Evolutionary conservation across 1,140 invertebrate species (phyloP).

Genomic region (Anastrepha obliqua): DNA sequence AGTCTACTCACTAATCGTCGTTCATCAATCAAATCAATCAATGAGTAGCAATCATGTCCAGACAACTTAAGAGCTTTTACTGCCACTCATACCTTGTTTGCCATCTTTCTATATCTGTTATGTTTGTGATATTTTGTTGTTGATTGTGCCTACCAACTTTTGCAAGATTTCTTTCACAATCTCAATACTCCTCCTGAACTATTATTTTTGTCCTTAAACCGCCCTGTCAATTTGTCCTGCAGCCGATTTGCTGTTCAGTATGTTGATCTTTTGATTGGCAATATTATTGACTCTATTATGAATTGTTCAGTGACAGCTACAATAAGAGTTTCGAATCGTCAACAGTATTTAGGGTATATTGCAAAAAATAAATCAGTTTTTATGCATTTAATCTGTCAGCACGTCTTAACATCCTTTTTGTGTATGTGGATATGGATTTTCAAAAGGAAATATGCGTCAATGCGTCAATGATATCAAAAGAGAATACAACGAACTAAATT

Average conservation of each 20-base stretch:
- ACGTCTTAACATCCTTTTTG: background rate
- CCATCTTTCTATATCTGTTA: background rate
- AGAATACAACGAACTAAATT: too few species aligned
- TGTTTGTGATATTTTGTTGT: background rate
- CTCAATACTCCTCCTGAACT: background rate
- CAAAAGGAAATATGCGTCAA: too few species aligned
- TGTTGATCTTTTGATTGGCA: constrained; percentile 46
- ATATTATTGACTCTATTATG: constrained; percentile 14
- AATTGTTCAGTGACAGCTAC: constrained; percentile 44
- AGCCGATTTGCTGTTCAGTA: constrained; percentile 11
- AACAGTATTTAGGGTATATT: constrained; percentile 17
- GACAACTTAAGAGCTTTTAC: constrained; percentile 24
- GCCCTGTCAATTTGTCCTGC: constrained; percentile 39
- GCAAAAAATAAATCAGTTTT: background rate
- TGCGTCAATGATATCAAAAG: too few species aligned
- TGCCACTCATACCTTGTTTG: background rate
- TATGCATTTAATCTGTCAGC: background rate
- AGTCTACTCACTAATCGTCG: constrained; percentile 56
- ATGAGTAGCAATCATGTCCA: constrained; percentile 52
- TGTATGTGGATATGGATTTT: too few species aligned
- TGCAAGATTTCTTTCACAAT: background rate
- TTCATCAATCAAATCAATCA: constrained; percentile 59
- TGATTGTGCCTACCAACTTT: background rate
- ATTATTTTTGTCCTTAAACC: constrained; percentile 20
- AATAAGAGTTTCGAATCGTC: background rate